Evolutionary conservation across 2,888 invertebrate genomes (phyloP).

Genomic region (Drosophila nigricruria): DNA sequence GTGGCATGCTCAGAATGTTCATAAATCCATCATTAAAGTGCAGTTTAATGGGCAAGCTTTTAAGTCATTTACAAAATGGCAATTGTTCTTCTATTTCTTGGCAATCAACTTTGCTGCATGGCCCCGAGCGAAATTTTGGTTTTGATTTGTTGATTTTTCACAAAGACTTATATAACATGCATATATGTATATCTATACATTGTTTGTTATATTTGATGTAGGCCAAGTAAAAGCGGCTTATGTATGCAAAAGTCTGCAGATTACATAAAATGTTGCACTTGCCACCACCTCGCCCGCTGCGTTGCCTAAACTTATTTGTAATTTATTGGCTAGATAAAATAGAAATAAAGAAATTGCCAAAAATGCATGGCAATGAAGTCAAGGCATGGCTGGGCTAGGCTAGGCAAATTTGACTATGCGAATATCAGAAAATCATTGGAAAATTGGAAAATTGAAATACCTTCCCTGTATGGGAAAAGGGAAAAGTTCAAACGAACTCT

Average conservation of each 20-base stretch:
- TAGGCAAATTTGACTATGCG: constrained; percentile 59
- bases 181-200: not conserved
- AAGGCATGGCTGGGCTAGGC: constrained; percentile 22
- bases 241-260: constrained; percentile 68
- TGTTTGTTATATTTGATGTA: constrained; percentile 46
- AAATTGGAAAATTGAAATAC: constrained; percentile 61
- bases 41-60: constrained; percentile 23
- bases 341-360: constrained; percentile 70
- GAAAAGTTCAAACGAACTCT: constrained; percentile 33
- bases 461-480: constrained; percentile 18
- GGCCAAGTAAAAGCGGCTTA: constrained; percentile 74
- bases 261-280: constrained; percentile 62
- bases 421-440: constrained; percentile 65
- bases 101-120: constrained; percentile 69
- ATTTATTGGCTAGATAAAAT: constrained; percentile 73
- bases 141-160: constrained; percentile 72
- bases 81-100: constrained; percentile 44
- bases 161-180: constrained; percentile 43
- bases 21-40: constrained; percentile 46
- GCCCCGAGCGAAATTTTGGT: constrained; percentile 41
- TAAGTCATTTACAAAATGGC: constrained; percentile 23
- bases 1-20: not conserved
- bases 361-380: constrained; percentile 46
- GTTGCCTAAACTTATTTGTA: constrained; percentile 48
- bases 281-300: not conserved